Percentiles rank a stretch among this genome's conserved stretches.
phyloP scores from a whole-genome alignment of 1,140 invertebrate species.

The Orchestia grillus region DNA sequence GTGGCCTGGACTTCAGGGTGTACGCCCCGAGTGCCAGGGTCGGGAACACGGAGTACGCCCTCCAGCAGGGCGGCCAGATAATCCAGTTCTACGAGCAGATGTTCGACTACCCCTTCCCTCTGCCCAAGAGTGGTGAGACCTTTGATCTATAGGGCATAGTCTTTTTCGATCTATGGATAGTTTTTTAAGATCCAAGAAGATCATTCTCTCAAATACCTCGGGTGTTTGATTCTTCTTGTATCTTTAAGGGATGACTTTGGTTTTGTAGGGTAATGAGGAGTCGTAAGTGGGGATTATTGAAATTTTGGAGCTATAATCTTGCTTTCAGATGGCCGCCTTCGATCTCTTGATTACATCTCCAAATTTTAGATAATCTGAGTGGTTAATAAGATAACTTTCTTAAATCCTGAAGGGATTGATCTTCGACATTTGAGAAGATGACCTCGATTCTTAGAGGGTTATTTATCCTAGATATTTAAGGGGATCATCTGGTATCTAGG shows the following conservation, averaged over 20 bases:
- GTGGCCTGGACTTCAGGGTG: conserved; percentile 73
- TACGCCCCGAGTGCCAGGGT: conserved; percentile 85
- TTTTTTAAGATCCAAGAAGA: conserved; percentile 47
- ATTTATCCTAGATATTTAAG: too few species aligned
- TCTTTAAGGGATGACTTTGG: neutral
- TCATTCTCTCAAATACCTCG: neutral
- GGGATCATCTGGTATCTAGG: too few species aligned
- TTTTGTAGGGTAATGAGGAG: too few species aligned
- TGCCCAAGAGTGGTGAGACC: conserved; percentile 68
- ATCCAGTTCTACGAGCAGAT: conserved; percentile 88
- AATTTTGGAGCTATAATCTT: too few species aligned
- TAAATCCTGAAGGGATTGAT: neutral
- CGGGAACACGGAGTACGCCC: conserved; percentile 82
- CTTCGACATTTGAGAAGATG: neutral
- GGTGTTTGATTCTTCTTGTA: neutral
- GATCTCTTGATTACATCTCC: too few species aligned
- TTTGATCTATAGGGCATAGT: neutral
- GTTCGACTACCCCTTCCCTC: conserved; percentile 80
- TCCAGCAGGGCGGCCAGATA: conserved; percentile 81
- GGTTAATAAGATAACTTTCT: neutral
- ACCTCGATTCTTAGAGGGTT: too few species aligned
- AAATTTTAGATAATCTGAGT: neutral
- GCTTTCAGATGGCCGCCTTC: too few species aligned
- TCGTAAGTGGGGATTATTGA: too few species aligned
- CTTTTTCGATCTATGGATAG: neutral